Base-by-base conservation (phyloP, 2,797 vertebrate genomes). In the Austrolebias charrua region DNA sequence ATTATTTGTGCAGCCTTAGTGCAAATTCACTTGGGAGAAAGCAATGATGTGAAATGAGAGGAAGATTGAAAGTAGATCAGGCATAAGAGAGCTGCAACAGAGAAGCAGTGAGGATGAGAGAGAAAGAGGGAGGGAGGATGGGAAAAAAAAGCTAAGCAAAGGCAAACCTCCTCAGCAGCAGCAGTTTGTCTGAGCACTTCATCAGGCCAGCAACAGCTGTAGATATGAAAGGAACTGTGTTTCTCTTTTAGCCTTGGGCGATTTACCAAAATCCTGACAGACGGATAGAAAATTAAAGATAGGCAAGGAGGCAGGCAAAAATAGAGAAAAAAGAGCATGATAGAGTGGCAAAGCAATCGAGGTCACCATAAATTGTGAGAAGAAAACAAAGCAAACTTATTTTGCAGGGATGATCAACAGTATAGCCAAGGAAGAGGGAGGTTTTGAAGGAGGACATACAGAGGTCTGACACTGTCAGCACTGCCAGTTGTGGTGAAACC, bases 191-290 rank as follows among this genome's bases (percentile, higher is more conserved):
- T 78, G 73, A 82, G 77, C 70, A 19, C 79, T 80, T 83, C 56
- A 65, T 70, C 83, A 71, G 79, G 77, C 71, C 14, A 70, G 70
- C 73, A 82, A 61, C 86, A 86, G 87, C 89, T 88, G 89, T 88
- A 85, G 78, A 79, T 84, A 70, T 77, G 76, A 80, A 52, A 69
- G 43, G 18, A 76, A 63, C 78, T 67, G 54, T 66, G 61, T 52
- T 67, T 45, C 72, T 79, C 56, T 6, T 14, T 28, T 6, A 16
- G 57, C 69, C 75, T 60, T 74, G 7, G 57, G 81, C 80, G 71
- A 83, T 46, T 53, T 66, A 20, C 52, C n/a, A 57, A 66, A 43
- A 35, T 29, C 24, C 20, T 43, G 44, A 55, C 45, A 10, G 20
- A 61, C 14, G n/a, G 65, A 63, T 18, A 18, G 13, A 57, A n/a